Conservation (phyloP, 2,797 vertebrate species). For the Spheniscus humboldti region DNA sequence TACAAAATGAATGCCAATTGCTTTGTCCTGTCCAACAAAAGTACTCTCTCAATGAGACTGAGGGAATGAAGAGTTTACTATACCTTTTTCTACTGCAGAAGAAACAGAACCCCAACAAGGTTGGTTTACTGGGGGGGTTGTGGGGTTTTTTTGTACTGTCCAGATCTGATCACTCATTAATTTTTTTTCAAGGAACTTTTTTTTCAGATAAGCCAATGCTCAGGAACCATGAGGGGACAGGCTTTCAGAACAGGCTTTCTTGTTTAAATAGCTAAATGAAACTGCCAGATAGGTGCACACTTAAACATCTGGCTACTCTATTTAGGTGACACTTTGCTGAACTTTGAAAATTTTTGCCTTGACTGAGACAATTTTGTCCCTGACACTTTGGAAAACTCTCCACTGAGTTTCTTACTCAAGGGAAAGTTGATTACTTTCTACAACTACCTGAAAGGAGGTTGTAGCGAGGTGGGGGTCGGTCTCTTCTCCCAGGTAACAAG, state of each 20-base stretch:
- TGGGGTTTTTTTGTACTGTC: fast-evolving
- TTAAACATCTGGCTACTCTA: not conserved
- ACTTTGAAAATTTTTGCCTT: not conserved
- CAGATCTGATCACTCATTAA: not conserved
- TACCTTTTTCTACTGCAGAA: not conserved
- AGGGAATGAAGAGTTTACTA: not conserved
- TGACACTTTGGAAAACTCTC: not conserved
- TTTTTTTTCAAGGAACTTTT: not conserved
- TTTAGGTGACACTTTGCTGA: not conserved
- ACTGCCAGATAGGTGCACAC: not conserved
- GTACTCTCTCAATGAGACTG: not conserved
- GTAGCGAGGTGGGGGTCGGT: too few relatives aligned
- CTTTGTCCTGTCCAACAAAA: not conserved
- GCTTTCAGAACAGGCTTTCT: not conserved
- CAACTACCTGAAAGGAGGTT: too few relatives aligned
- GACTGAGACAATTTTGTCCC: not conserved
- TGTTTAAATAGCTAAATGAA: not conserved
- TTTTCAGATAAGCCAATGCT: not conserved
- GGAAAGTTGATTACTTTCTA: not conserved
- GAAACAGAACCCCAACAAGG: not conserved
- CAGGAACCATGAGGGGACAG: fast-evolving
- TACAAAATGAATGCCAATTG: not conserved
- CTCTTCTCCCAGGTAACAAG: too few relatives aligned
- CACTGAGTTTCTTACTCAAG: not conserved
- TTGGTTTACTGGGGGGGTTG: fast-evolving